These are phyloP conservation scores for Anoura caudifer DNA, from an alignment of 2,113 vertebrate species.

Conservation along the genomic window DNA sequence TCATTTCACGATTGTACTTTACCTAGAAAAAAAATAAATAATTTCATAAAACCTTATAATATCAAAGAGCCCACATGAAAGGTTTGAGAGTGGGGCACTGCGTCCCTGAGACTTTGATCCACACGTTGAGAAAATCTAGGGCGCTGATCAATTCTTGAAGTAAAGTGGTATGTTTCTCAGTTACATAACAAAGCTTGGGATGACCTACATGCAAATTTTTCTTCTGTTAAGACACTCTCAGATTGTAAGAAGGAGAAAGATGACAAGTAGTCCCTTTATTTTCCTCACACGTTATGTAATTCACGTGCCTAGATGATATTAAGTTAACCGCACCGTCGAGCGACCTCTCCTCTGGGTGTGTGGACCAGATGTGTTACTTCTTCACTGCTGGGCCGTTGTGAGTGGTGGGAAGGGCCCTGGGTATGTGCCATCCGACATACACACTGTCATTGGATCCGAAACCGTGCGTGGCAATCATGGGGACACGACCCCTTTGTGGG, in stretches of 20 bases:
- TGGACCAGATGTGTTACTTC: constrained; percentile 7
- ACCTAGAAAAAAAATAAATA: background rate
- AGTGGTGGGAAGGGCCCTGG: background rate
- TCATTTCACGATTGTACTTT: background rate
- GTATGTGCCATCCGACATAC: accelerated
- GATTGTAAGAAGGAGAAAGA: background rate
- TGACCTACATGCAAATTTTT: background rate
- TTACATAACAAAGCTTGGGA: background rate
- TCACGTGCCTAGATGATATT: background rate
- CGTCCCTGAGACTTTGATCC: background rate
- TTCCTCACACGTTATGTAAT: background rate
- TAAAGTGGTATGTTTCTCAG: background rate
- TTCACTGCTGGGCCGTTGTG: background rate
- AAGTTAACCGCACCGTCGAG: background rate
- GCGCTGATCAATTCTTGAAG: background rate
- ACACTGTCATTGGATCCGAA: background rate
- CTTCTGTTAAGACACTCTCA: background rate
- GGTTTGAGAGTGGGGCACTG: background rate
- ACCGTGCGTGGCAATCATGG: background rate
- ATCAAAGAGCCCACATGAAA: background rate
- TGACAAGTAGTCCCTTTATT: background rate
- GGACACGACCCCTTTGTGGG: too few species aligned
- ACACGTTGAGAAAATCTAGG: background rate
- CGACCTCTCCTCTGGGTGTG: background rate
- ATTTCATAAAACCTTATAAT: constrained; percentile 25